Conservation (phyloP, 1,140 invertebrate genomes). For the Neodiprion virginianus region DNA sequence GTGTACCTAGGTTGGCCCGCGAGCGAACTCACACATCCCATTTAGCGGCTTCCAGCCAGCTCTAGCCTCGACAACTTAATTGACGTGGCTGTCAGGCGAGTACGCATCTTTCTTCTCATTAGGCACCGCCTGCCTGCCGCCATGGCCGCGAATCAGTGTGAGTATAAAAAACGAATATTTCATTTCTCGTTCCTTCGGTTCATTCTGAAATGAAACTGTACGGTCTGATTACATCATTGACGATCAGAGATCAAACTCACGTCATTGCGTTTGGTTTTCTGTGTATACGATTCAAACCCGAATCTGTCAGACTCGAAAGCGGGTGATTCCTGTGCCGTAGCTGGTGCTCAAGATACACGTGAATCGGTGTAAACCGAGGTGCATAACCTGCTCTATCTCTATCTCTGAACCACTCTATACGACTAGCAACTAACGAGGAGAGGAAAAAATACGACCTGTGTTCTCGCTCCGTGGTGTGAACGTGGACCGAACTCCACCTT, state of each 20-base stretch:
- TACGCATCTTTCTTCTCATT: slow-evolving; percentile 15
- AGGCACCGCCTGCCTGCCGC: neutral
- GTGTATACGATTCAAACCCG: too few relatives aligned
- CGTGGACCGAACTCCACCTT: slow-evolving; percentile 34
- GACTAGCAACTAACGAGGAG: neutral
- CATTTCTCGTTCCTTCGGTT: neutral
- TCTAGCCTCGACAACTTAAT: slow-evolving; percentile 13
- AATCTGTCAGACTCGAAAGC: neutral
- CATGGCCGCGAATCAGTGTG: neutral
- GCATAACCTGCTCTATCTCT: too few relatives aligned
- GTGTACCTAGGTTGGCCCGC: neutral
- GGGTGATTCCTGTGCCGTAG: neutral
- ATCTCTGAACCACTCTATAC: neutral
- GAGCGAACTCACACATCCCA: slow-evolving; percentile 6
- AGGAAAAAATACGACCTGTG: neutral
- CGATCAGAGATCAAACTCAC: too few relatives aligned
- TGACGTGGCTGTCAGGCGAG: slow-evolving; percentile 6
- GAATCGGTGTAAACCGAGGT: too few relatives aligned
- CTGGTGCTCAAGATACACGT: too few relatives aligned
- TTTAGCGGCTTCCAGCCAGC: neutral
- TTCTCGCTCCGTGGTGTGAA: neutral
- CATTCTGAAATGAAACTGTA: neutral
- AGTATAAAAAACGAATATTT: slow-evolving; percentile 1
- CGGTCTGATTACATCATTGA: neutral
- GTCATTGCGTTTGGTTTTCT: too few relatives aligned